These are phyloP conservation scores for Thera obeliscata DNA, from an alignment of 2,888 invertebrate genomes.

Conservation along the genomic window DNA sequence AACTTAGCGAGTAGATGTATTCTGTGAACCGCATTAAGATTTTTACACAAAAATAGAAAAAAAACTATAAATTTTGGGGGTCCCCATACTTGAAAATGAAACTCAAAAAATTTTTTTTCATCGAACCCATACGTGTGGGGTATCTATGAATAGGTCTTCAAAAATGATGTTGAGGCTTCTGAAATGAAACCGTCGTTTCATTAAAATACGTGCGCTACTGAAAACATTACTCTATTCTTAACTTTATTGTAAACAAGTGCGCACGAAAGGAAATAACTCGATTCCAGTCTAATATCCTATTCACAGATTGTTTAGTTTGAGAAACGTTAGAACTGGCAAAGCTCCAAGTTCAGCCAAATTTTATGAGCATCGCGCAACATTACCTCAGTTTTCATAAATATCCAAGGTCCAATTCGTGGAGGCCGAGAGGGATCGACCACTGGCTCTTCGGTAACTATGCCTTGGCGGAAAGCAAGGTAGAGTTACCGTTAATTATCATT, in stretches of 20 bases:
- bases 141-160: no score
- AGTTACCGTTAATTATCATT: background rate
- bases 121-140: no score
- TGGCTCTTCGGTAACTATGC: conserved; percentile 25
- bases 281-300: conserved; percentile 60
- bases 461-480: background rate
- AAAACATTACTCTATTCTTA: conserved; percentile 34
- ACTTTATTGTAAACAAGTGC: conserved; percentile 34
- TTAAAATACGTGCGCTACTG: conserved; percentile 6
- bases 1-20: no score
- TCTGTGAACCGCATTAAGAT: no score
- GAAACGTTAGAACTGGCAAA: conserved; percentile 68
- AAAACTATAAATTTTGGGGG: no score
- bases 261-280: conserved; percentile 49
- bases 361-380: conserved; percentile 77
- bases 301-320: conserved; percentile 68
- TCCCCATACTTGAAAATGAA: no score
- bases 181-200: background rate
- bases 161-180: no score
- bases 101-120: no score
- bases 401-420: conserved; percentile 64
- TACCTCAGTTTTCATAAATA: conserved; percentile 81
- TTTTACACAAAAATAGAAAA: no score
- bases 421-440: conserved; percentile 55
- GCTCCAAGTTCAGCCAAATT: conserved; percentile 72